Evolutionary conservation across 1,140 invertebrate genomes (phyloP), one percentile per base, ranked within the genome.

Genomic region (Polypedilum pembai): DNA sequence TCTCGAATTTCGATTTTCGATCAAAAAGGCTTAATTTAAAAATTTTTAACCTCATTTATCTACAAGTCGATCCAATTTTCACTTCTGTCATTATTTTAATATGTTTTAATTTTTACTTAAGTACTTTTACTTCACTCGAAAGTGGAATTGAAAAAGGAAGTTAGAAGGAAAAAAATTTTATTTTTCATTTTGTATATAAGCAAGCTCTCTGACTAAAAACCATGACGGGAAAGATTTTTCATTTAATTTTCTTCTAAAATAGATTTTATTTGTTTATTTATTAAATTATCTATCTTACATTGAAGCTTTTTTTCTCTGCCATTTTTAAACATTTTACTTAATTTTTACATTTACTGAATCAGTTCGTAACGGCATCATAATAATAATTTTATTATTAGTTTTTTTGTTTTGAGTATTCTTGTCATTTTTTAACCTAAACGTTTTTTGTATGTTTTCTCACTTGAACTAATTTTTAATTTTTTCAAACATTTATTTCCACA

Each of bases 341-440:
- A 15, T n/a, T 15, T 56, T 56, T 56, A 56, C 45, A 56, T 56
- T 56, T 56, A 56, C 45, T 56, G 45, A 56, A 12, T 56, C 45
- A 56, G 45, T 56, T 56, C 45, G 45, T 56, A 56, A 56, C 45
- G 45, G 45, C 45, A 56, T 56, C 45, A n/a, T 56, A n/a, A 56
- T n/a, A n/a, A 56, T 56, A 56, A n/a, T 56, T 56, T 56, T 45
- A 45, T 56, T 56, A n/a, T 15, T 56, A n/a, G 4, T 56, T 56
- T 56, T 56, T n/a, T n/a, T n/a, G n/a, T n/a, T n/a, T 56, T 56
- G 45, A 56, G 45, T 56, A 56, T 56, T 33, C 24, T 33, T 33
- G 24, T 33, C 24, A 33, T 33, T 56, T 56, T 56, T 56, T 56
- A 56, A 56, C 45, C 45, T 56, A 56, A 3, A n/a, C 12, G 45